Base-by-base conservation (phyloP, 1,140 invertebrate genomes). In the Theocolax elegans region DNA sequence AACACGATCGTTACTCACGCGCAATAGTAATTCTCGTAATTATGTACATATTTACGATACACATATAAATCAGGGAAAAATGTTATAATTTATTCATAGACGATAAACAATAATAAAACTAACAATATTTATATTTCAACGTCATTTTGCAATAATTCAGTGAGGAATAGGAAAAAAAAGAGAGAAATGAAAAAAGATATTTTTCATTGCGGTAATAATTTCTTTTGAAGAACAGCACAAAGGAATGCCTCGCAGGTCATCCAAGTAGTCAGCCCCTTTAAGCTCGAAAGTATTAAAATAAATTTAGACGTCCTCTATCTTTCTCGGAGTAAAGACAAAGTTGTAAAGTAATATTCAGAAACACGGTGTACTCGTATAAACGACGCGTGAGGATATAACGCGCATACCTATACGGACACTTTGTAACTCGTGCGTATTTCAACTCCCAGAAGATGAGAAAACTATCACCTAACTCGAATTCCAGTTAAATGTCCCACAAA, bases 281-380 rank as follows among this genome's bases (percentile, higher is more conserved):
- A 48, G 35, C 25, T 49, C 59, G 17, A 17, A 64, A 44, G 27
- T 51, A 64, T 64, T 64, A 31, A 54, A 42, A 65, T 65, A 65
- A 54, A 65, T 65, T 65, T 65, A 65, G 63, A 54, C 38, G 29
- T 25, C 31, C 48, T 49, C 60, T 19, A n/a, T 56, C 53, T 58
- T 17, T 54, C 53, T 17, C 23, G n/a, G 46, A 46, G 10, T 7
- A 21, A 44, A 65, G 15, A 65, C 49, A 65, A 65, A 65, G 63
- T 38, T 17, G 48, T 65, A 65, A 54, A 65, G 23, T 23, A 54
- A 54, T 65, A 65, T 40, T 65, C 49, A 42, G 9, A 13, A 64
- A n/a, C n/a, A n/a, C n/a, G n/a, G 46, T 64, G n/a, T 38, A n/a
- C 21, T 10, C 12, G n/a, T 59, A 59, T 15, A 59, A 4, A 35